Conservation (phyloP, 1,140 invertebrate species). For the Sinonovacula constricta region DNA sequence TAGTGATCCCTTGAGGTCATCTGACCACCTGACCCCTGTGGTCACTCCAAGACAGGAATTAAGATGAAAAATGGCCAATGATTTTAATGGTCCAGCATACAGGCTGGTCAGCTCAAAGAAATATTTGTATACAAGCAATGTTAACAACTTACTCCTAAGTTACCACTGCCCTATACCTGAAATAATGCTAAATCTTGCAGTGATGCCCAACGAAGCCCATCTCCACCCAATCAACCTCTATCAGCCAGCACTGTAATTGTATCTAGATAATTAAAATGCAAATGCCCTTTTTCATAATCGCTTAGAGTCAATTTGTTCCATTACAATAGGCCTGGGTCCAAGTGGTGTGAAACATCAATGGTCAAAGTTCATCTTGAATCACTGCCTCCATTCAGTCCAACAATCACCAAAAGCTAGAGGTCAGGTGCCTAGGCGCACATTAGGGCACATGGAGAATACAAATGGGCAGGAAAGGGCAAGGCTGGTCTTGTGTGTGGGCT, state of each 20-base stretch:
- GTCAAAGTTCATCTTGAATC: constrained; percentile 18
- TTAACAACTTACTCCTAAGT: too few species aligned
- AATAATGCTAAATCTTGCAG: too few species aligned
- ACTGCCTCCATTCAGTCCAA: constrained; percentile 18
- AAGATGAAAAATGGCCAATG: too few species aligned
- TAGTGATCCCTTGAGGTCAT: too few species aligned
- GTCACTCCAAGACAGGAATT: too few species aligned
- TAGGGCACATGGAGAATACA: constrained; percentile 17
- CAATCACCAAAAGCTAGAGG: constrained; percentile 33
- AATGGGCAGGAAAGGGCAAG: constrained; percentile 5
- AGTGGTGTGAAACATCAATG: constrained; percentile 10
- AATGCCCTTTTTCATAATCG: constrained; percentile 54
- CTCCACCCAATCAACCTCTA: too few species aligned
- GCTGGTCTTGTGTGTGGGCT: constrained; percentile 44
- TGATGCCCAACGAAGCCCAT: too few species aligned
- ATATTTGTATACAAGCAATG: too few species aligned
- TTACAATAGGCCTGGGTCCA: constrained; percentile 16
- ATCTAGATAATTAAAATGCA: constrained; percentile 54
- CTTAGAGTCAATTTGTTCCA: constrained; percentile 54
- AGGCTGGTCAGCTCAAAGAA: too few species aligned
- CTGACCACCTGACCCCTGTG: too few species aligned
- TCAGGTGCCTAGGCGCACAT: constrained; percentile 39
- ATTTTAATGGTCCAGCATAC: too few species aligned
- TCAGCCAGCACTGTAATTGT: constrained; percentile 36
- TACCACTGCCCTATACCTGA: too few species aligned